phyloP scores from a whole-genome alignment of 2,888 invertebrate genomes.

The Eupithecia abbreviata region DNA sequence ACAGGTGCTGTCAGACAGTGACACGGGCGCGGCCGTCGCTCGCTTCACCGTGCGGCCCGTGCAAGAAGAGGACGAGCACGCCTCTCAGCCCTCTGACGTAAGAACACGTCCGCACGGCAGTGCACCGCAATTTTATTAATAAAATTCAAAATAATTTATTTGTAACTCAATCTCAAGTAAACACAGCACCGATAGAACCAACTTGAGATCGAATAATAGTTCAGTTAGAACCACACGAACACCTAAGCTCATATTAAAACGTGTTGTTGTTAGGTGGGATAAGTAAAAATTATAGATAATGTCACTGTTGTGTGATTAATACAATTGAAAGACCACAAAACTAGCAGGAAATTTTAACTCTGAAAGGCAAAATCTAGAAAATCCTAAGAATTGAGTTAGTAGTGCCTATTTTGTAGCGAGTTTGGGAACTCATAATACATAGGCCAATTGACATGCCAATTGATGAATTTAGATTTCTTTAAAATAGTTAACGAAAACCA shows the following conservation, averaged over 20 bases:
- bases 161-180: not conserved
- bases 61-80: conserved; percentile 86
- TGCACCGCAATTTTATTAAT: not conserved
- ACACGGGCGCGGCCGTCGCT: conserved; percentile 71
- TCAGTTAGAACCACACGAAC: not conserved
- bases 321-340: not conserved
- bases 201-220: not conserved
- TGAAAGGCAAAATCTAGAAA: not conserved
- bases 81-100: conserved; percentile 80
- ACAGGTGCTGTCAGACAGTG: conserved; percentile 82
- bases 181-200: not conserved
- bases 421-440: not conserved
- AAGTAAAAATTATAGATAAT: too few relatives aligned
- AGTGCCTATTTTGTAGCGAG: not conserved
- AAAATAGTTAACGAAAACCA: too few relatives aligned
- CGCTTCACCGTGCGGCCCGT: conserved; percentile 88
- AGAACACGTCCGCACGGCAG: conserved; percentile 3
- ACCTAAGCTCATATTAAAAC: not conserved
- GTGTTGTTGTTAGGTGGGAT: not conserved
- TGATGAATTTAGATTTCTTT: not conserved
- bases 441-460: not conserved
- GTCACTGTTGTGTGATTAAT: not conserved
- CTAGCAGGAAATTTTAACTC: not conserved
- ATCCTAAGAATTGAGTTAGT: not conserved
- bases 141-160: not conserved